Evolutionary conservation across 1,140 invertebrate species (phyloP), one percentile per base, ranked within the genome.

Genomic region (Apis florea): DNA sequence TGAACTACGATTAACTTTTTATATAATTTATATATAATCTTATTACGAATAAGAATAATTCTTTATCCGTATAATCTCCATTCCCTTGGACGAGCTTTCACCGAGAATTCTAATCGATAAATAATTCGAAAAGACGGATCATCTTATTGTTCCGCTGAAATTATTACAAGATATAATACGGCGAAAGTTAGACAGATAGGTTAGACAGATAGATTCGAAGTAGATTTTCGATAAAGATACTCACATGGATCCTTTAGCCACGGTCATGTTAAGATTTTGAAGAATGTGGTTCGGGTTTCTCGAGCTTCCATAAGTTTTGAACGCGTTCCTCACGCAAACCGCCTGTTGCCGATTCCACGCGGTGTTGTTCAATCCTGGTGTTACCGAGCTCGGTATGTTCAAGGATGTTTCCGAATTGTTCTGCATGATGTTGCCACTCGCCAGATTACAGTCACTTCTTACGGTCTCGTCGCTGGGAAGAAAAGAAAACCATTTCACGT

Each of bases 221-320:
- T 3, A 6, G 24, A 17, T 13, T 21, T 58, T 54, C 15, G 6
- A n/a, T 54, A 6, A 8, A 6, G 6, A 21, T 15, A 96, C 97
- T 97, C 94, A 98, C 97, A 98, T 98, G 67, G 97, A 97, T 82
- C 98, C 97, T 93, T 98, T 98, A 67, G 96, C 96, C 63, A 98
- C 97, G 59, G 97, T 98, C 96, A 98, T 97, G 93, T 96, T 97
- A 31, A 98, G 95, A 87, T 97, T 97, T 86, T 96, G 96, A 67
- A 99, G 94, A 49, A 98, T 97, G 66, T 96, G 96, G 89, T 97
- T 96, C 24, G 97, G 96, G 79, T 96, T 96, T 89, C 96, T 97
- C 90, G 96, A 97, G 89, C 96, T 96, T 64, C 97, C 97, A 91
- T 98, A 98, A 84, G 95, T 95, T 92, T 98, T 98, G 94, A 96